Base-by-base conservation (phyloP, 2,888 invertebrate species). In the Cheiracanthium punctorium region DNA sequence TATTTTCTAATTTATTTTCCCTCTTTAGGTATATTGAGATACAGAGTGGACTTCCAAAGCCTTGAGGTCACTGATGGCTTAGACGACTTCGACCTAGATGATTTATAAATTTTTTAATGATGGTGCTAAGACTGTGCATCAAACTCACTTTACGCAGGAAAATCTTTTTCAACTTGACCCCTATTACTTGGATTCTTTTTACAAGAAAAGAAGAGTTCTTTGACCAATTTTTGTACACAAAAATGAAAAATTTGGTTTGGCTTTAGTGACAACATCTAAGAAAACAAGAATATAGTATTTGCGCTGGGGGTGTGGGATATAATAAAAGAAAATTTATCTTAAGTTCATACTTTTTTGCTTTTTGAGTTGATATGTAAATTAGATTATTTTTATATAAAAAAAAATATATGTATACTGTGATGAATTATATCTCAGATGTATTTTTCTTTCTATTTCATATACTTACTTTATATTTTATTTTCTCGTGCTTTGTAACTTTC, bases 31-130 rank as follows among this genome's bases (percentile, higher is more conserved):
- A 95, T 98, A 90, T 95, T 99, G 90, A 97, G 99, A 91, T 99
- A 99, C 94, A 98, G 98, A 93, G 99, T 99, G 91, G 99, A 99
- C 94, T 98, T 99, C 95, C 98, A 98, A 92, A 96, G 96, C 91
- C 95, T 98, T 95, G 98, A 98, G 93, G 94, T 96, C 91, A 96
- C 96, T 43, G 89, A 90, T 90, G 96, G 91, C 43, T 94, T 97
- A 92, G 98, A 98, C 91, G 98, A 98, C 93, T 98, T 98, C 93
- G 92, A 93, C 89, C 90, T 93, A 37, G 93, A 93, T 88, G 93
- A 92, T 87, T 92, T 91, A 80, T 91, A 90, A 90, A 88, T 87
- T 88, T 76, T 82, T 72, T 58, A 70, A 77, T 76, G 52, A 37
- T 69, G 85, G 74, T 86, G 75, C 86, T 76, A 75, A 71, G 72